These are phyloP conservation scores for Salpingus planirostris DNA, from an alignment of 2,888 invertebrate species.

Conservation along the genomic window DNA sequence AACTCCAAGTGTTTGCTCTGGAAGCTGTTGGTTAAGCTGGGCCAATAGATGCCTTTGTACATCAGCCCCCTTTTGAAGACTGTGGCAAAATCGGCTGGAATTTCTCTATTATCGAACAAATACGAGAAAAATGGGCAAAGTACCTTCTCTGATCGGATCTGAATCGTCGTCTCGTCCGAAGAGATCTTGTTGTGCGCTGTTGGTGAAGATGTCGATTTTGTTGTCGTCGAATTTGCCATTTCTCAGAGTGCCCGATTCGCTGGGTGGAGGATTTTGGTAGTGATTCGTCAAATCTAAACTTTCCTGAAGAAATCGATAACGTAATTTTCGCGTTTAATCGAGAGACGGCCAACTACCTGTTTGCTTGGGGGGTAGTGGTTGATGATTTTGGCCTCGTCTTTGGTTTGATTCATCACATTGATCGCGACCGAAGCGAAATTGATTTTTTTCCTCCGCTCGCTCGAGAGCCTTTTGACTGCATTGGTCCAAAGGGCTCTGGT, in stretches of 20 bases:
- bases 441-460: slow-evolving; percentile 24
- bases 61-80: slow-evolving; percentile 67
- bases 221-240: slow-evolving; percentile 24
- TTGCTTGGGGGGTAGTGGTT: too few species aligned
- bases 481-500: slow-evolving; percentile 31
- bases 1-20: slow-evolving; percentile 65
- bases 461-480: slow-evolving; percentile 30
- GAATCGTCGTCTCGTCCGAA: slow-evolving; percentile 7
- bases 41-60: slow-evolving; percentile 81
- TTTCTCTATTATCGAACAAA: neutral
- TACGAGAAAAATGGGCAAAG: neutral
- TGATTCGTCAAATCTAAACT: too few species aligned
- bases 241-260: slow-evolving; percentile 7
- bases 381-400: too few species aligned
- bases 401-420: slow-evolving; percentile 28
- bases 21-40: slow-evolving; percentile 80
- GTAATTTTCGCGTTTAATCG: too few species aligned
- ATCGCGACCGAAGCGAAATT: slow-evolving; percentile 31
- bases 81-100: slow-evolving; percentile 33
- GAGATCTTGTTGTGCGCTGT: slow-evolving; percentile 5
- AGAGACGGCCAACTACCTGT: slow-evolving; percentile 18
- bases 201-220: slow-evolving; percentile 18
- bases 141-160: slow-evolving; percentile 9
- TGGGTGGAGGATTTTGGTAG: neutral
- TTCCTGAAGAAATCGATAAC: slow-evolving; percentile 21